A percentile compares a stretch with the other conserved stretches of the same genome.
These are phyloP conservation scores for Dinomys branickii DNA, from an alignment of 2,113 vertebrate species.

Conservation along the genomic window DNA sequence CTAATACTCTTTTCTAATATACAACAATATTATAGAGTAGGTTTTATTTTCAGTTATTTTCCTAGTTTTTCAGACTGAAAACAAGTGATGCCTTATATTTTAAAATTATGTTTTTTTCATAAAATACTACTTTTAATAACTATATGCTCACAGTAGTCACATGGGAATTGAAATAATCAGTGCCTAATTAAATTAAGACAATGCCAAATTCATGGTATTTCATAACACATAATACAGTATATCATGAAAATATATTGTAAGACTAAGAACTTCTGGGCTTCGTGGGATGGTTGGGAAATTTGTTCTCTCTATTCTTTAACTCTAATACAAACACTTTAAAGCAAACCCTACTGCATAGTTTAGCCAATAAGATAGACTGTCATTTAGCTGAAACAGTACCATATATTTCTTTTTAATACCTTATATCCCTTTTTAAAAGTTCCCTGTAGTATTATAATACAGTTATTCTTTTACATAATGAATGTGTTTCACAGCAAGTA, in stretches of 20 bases:
- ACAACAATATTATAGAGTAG: not conserved
- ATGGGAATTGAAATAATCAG: not conserved
- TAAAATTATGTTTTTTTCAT: not conserved
- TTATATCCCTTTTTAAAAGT: not conserved
- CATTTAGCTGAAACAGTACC: not conserved
- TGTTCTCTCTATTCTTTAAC: not conserved
- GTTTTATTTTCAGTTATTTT: not conserved
- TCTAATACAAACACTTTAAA: not conserved
- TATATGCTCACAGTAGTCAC: not conserved
- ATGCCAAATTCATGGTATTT: not conserved
- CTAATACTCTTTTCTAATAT: not conserved
- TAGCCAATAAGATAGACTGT: not conserved
- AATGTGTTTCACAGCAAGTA: not conserved
- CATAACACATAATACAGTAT: too few relatives aligned
- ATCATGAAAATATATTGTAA: not conserved
- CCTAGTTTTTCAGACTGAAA: not conserved
- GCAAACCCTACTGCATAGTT: not conserved
- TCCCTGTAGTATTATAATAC: not conserved
- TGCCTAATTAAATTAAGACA: not conserved
- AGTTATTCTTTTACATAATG: not conserved
- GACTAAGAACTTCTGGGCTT: not conserved
- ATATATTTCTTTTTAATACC: not conserved
- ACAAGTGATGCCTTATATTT: not conserved
- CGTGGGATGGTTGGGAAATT: not conserved
- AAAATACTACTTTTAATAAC: not conserved